Conservation (phyloP, 2,888 invertebrate species). For the Barypeithes pellucidus region DNA sequence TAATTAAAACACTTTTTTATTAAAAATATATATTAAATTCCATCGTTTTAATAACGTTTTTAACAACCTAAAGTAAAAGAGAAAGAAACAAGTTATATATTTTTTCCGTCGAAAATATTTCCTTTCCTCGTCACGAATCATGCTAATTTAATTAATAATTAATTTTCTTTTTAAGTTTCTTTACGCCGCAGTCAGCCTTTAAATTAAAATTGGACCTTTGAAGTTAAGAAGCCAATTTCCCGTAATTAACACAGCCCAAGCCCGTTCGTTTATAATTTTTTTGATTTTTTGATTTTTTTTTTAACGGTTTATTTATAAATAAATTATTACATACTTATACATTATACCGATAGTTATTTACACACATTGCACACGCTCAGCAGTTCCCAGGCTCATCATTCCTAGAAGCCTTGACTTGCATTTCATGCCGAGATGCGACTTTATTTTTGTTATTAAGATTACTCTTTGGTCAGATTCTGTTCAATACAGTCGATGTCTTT, state of each 20-base stretch:
- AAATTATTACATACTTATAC: too few species aligned
- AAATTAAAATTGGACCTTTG: slow-evolving; percentile 10
- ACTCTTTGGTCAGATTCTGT: too few species aligned
- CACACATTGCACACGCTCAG: too few species aligned
- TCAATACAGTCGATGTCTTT: too few species aligned
- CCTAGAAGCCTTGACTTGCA: too few species aligned
- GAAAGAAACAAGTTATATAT: slow-evolving; percentile 5
- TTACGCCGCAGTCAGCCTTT: background rate
- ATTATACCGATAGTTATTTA: too few species aligned
- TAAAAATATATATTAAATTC: background rate
- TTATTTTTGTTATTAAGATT: too few species aligned
- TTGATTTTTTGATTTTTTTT: too few species aligned
- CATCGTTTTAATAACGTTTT: background rate
- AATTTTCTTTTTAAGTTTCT: slow-evolving; percentile 11
- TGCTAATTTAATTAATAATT: slow-evolving; percentile 21
- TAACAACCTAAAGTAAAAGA: background rate
- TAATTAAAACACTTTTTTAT: background rate
- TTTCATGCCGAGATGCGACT: too few species aligned
- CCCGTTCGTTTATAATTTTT: slow-evolving; percentile 1
- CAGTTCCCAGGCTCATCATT: too few species aligned
- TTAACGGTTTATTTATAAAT: too few species aligned
- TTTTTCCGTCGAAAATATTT: slow-evolving; percentile 10
- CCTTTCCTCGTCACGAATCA: slow-evolving; percentile 1
- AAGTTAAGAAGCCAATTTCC: background rate
- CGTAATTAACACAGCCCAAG: background rate